Evolutionary conservation across 1,140 invertebrate species (phyloP), one percentile per base, ranked within the genome.

Genomic region (Sinella curviseta): DNA sequence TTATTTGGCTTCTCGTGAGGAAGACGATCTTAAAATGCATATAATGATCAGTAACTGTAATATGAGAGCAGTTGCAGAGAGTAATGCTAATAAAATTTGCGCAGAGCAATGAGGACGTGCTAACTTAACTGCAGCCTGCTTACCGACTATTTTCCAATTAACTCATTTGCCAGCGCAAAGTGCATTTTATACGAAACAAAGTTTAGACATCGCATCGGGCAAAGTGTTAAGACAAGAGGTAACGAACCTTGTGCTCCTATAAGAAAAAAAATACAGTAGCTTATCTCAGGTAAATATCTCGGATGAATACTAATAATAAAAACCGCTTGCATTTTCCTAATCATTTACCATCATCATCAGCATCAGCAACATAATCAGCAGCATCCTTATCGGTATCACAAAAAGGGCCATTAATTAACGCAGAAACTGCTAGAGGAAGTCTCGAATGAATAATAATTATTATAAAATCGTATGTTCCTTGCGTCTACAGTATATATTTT

Each of bases 361-460:
- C 17, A 48, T 4, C 39, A 48, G 4, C 39, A 48, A 48, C 39
- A 48, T 48, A 48, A 8, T n/a, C 17, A 17, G 39, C 39, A n/a
- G 39, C 4, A 48, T 48, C 39, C 39, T 48, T 48, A 48, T 48
- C 39, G 39, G 39, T 48, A 48, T 48, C 39, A 48, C 39, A 48
- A 48, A 48, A 48, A 17, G 17, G 39, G 4, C 39, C 17, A 17
- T 48, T 48, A 48, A 48, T 48, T 17, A 48, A 48, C 39, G 17
- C 39, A 17, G 17, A 48, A 48, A 48, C 17, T 12, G 65, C 65
- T 17, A 70, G 65, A 30, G 65, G 65, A 31, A 70, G 31, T 14
- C 30, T 70, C 31, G 31, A 30, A 70, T 33, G 65, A 70, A 30
- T 70, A 70, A 70, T 48, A n/a, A n/a, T n/a, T n/a, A n/a, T 60